A percentile compares a stretch with the other conserved stretches of the same genome.
Conservation (phyloP, 2,797 vertebrate genomes). For the Anolis apletophallus region DNA sequence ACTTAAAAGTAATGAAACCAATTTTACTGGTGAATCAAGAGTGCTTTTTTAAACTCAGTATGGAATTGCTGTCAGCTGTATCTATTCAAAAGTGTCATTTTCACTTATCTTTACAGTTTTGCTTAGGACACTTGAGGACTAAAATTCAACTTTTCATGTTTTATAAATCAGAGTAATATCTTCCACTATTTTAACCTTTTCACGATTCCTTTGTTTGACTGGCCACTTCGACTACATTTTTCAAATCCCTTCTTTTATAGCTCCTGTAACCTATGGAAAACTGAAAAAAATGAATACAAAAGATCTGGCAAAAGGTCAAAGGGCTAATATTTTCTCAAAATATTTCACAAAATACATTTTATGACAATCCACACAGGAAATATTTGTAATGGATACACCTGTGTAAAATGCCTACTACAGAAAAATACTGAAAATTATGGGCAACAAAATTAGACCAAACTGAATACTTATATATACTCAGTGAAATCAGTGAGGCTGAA, state of each 20-base stretch:
- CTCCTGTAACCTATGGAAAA: conserved; percentile 54
- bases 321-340: conserved; percentile 69
- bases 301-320: conserved; percentile 66
- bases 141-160: conserved; percentile 68
- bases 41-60: conserved; percentile 59
- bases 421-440: conserved; percentile 33
- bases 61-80: conserved; percentile 66
- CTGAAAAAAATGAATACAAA: conserved; percentile 46
- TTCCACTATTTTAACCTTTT: conserved; percentile 74
- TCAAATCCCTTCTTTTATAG: conserved; percentile 50
- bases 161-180: conserved; percentile 67
- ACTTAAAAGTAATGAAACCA: conserved; percentile 67
- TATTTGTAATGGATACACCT: conserved; percentile 33
- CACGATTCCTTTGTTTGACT: conserved; percentile 66
- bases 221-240: conserved; percentile 47
- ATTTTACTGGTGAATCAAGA: conserved; percentile 61
- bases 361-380: conserved; percentile 51
- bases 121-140: conserved; percentile 61
- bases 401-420: conserved; percentile 6
- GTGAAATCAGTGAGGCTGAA: background rate
- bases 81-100: conserved; percentile 67
- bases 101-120: conserved; percentile 67
- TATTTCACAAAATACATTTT: conserved; percentile 56
- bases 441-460: background rate
- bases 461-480: background rate